Conservation (phyloP, 1,140 invertebrate species). For the Neodiprion fabricii region DNA sequence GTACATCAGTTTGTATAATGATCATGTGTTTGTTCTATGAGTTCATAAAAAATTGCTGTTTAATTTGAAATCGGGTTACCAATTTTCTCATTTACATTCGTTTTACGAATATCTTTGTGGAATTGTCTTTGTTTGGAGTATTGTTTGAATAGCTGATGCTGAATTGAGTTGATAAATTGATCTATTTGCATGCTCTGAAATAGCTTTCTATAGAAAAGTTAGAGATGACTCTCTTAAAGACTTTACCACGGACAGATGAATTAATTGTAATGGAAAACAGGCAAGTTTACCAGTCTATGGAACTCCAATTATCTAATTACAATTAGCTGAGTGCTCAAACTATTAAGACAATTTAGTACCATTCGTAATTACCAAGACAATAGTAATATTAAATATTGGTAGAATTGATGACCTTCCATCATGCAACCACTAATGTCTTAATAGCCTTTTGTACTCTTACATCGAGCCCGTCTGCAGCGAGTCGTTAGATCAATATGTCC, state of each 20-base stretch:
- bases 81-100: too few relatives aligned
- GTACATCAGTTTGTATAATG: too few relatives aligned
- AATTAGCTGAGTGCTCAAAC: neutral
- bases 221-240: neutral
- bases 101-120: too few relatives aligned
- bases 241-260: neutral
- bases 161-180: too few relatives aligned
- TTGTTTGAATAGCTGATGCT: too few relatives aligned
- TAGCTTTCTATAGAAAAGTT: too few relatives aligned
- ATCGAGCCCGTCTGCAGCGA: neutral
- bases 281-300: neutral
- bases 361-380: slow-evolving; percentile 8
- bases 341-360: neutral
- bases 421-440: slow-evolving; percentile 8
- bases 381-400: slow-evolving; percentile 12
- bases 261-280: neutral
- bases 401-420: neutral
- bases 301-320: slow-evolving; percentile 5
- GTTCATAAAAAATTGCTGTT: too few relatives aligned
- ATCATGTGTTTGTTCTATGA: too few relatives aligned
- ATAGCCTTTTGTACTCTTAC: slow-evolving; percentile 11
- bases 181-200: too few relatives aligned
- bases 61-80: too few relatives aligned
- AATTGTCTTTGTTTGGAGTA: too few relatives aligned
- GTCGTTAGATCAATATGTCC: neutral